Evolutionary conservation across 1,140 invertebrate species (phyloP).

Genomic region (Drosophila orosa): DNA sequence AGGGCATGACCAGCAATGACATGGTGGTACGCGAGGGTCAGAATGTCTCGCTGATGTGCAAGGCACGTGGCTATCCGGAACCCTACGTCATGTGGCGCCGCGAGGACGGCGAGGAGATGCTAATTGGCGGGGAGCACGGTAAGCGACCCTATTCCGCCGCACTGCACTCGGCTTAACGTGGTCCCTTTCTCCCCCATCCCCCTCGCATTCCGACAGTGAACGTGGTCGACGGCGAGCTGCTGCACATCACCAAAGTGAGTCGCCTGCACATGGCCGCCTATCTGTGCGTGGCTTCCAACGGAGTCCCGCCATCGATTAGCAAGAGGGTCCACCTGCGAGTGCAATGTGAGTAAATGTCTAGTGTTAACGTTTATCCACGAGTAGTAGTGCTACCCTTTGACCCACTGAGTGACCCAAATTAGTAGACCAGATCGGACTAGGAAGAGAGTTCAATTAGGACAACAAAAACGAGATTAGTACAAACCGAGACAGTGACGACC

Average conservation of each 20-base stretch:
- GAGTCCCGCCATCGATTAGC: conserved; percentile 94
- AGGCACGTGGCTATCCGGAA: conserved; percentile 94
- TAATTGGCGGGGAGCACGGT: conserved; percentile 93
- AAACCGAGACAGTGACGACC: neutral
- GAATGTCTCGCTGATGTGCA: conserved; percentile 94
- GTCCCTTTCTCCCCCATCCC: neutral
- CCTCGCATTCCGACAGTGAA: conserved; percentile 87
- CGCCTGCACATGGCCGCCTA: conserved; percentile 96
- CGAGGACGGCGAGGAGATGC: conserved; percentile 94
- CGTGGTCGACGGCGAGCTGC: conserved; percentile 92
- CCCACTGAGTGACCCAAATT: neutral
- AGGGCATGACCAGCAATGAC: conserved; percentile 93
- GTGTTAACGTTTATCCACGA: neutral
- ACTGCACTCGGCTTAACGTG: conserved; percentile 28
- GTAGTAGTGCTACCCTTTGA: neutral
- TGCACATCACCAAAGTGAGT: conserved; percentile 94
- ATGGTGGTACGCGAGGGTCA: conserved; percentile 95
- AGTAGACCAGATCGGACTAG: neutral
- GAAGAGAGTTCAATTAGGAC: neutral
- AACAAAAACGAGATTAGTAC: neutral
- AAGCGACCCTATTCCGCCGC: conserved; percentile 58
- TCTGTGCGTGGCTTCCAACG: conserved; percentile 94
- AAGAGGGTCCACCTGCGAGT: conserved; percentile 93
- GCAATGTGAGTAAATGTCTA: conserved; percentile 90
- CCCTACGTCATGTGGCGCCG: conserved; percentile 96